Evolutionary conservation across 1,140 invertebrate species (phyloP), one percentile per base, ranked within the genome.

Genomic region (Drosophila ananassae): DNA sequence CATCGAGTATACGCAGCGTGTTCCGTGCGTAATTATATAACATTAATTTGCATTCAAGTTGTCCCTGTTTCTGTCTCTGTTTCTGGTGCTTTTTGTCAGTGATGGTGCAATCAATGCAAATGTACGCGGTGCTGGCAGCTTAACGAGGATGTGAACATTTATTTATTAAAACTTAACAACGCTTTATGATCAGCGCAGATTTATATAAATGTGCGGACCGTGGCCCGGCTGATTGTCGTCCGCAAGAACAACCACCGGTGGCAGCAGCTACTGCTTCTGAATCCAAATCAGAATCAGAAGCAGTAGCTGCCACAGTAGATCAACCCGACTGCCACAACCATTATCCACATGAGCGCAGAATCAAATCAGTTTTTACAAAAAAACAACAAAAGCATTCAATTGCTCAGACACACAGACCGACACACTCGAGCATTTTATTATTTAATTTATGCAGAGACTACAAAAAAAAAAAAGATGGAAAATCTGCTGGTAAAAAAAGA

Each of bases 111-210:
- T 84, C 80, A 84, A 84, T 84, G 80, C 81, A 76, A 62, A 77
- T 73, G 58, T 52, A 57, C 24, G 41, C 59, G 46, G 25, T 58
- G 59, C 30, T 58, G 59, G 51, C 21, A 75, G 73, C 84, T 89
- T 89, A 89, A 89, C 79, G 89, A 89, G 83, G 83, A 89, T 89
- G 83, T 89, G 76, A 89, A 89, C 81, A 89, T 89, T 89, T 89
- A 83, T 89, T 89, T 89, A 89, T 87, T 87, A 87, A 87, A 87
- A 89, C 89, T 87, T 74, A 89, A 89, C 83, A 89, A 89, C 83
- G 83, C 83, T 89, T 89, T 79, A 83, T 82, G 87, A 89, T 89
- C 83, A 89, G 83, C 84, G 64, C 73, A 79, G 79, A 89, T 87
- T 87, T 89, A 84, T 83, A 72, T 76, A 79, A 71, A 71, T 79